Evolutionary conservation across 2,113 vertebrate species (phyloP).

Genomic region (Sigmodon hispidus): DNA sequence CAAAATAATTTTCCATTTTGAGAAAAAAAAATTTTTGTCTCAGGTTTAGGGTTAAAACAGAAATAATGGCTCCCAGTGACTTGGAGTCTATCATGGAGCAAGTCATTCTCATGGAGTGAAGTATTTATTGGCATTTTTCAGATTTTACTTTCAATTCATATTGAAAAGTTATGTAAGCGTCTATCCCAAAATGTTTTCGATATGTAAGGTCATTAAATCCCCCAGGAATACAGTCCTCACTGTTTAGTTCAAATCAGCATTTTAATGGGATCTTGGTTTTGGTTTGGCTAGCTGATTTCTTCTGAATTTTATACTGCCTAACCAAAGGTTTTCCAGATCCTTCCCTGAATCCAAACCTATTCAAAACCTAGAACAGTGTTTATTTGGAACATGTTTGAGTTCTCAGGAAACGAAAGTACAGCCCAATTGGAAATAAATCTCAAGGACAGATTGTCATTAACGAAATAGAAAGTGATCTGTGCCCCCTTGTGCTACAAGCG

Average conservation of each 20-base stretch:
- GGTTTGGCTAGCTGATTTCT: neutral
- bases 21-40: neutral
- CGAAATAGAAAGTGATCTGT: conserved; percentile 14
- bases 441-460: conserved; percentile 22
- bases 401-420: conserved; percentile 50
- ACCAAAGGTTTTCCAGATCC: neutral
- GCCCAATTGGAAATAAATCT: conserved; percentile 26
- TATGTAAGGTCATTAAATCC: neutral
- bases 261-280: neutral
- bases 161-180: neutral
- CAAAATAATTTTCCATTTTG: neutral
- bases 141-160: neutral
- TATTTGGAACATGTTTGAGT: neutral
- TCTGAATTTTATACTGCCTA: neutral
- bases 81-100: neutral
- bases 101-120: neutral
- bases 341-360: neutral
- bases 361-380: neutral
- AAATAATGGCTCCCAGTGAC: neutral
- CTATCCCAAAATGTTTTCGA: neutral
- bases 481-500: neutral
- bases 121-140: conserved; percentile 21
- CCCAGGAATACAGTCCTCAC: neutral
- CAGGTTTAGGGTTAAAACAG: neutral
- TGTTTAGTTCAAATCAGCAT: neutral